Evolutionary conservation across 2,888 invertebrate species (phyloP).

Genomic region (Dicranocentrus wangi): DNA sequence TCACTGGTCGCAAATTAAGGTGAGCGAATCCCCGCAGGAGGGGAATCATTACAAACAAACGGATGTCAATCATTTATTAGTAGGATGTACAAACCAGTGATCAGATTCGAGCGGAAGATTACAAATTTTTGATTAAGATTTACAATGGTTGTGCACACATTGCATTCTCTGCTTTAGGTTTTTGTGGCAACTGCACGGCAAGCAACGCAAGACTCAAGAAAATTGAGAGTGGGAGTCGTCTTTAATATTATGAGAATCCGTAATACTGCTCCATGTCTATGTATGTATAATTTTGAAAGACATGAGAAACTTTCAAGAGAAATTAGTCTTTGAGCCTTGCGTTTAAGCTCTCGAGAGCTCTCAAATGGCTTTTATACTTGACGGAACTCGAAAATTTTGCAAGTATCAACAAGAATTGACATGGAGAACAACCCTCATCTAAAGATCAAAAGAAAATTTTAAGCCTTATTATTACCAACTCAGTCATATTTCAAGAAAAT

Average conservation of each 20-base stretch:
- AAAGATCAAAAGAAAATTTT: neutral
- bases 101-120: slow-evolving; percentile 21
- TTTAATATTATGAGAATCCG: too few relatives aligned
- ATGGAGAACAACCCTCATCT: neutral
- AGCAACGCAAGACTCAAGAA: too few relatives aligned
- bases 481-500: slow-evolving; percentile 27
- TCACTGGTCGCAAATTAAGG: slow-evolving; percentile 57
- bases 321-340: too few relatives aligned
- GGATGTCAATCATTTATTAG: slow-evolving; percentile 50
- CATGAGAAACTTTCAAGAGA: too few relatives aligned
- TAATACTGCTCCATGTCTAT: too few relatives aligned
- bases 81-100: neutral
- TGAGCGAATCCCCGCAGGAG: slow-evolving; percentile 52
- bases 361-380: too few relatives aligned
- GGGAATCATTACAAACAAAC: slow-evolving; percentile 48
- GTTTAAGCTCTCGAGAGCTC: too few relatives aligned
- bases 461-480: slow-evolving; percentile 6
- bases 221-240: too few relatives aligned
- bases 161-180: too few relatives aligned
- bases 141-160: neutral
- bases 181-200: too few relatives aligned
- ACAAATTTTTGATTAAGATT: slow-evolving; percentile 13
- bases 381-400: neutral
- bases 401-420: neutral
- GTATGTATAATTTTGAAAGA: too few relatives aligned